Evolutionary conservation across 2,888 invertebrate species (phyloP).

Genomic region (Lochmaea capreae): DNA sequence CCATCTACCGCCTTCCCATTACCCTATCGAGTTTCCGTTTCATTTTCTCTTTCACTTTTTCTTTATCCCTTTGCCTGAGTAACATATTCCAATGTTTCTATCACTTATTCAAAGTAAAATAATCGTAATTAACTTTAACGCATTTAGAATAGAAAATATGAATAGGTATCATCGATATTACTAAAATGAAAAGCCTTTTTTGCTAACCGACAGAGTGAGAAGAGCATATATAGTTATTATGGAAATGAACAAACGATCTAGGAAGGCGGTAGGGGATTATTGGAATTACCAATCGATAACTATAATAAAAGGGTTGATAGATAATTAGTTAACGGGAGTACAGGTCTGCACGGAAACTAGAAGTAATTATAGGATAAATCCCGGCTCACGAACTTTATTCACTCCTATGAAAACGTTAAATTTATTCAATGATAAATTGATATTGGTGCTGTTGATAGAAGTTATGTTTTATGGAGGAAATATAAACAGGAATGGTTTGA

Average conservation of each 20-base stretch:
- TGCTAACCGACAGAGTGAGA: background rate
- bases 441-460: background rate
- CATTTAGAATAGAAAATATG: too few species aligned
- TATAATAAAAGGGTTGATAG: slow-evolving; percentile 1
- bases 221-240: background rate
- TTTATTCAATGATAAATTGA: background rate
- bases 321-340: background rate
- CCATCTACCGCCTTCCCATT: too few species aligned
- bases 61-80: too few species aligned
- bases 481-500: too few species aligned
- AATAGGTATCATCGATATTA: background rate
- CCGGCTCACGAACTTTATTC: background rate
- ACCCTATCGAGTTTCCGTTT: too few species aligned
- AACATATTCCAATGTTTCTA: too few species aligned
- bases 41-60: too few species aligned
- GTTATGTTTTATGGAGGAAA: too few species aligned
- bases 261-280: background rate
- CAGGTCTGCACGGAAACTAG: background rate
- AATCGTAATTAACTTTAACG: too few species aligned
- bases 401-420: background rate
- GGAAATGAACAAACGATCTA: background rate
- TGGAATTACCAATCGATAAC: slow-evolving; percentile 2
- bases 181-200: background rate
- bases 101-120: too few species aligned
- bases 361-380: background rate